Base-by-base conservation (phyloP, 2,113 vertebrate species). In the Mastomys natalensis region DNA sequence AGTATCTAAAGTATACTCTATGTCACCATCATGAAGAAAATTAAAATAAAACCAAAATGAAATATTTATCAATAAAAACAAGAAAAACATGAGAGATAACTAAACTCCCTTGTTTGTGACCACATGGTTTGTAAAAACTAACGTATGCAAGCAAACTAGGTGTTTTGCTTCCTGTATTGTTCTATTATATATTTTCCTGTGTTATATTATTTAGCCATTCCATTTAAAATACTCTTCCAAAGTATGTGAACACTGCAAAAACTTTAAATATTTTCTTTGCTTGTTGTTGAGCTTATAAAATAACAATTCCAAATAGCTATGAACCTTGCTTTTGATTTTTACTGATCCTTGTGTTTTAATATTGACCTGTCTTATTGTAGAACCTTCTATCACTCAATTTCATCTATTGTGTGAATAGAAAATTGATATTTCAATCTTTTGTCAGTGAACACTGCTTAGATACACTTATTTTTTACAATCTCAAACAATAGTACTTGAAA, bases 401-500 rank as follows among this genome's bases (percentile, higher is more conserved):
- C 58, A 55, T 45, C 15, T 40, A 66, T 22, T 91, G 15, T 40
- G 6, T 81, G 26, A 5, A 55, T 40, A 89, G 2, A 92, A 31
- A 64, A 86, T 78, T 94, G 96, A 89, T 40, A 94, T 87, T 76
- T 34, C 37, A 68, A 34, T 91, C 22, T 72, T 19, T 89, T 9
- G 29, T 48, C 29, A 95, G 70, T 76, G 29, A 85, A 77, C 29
- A 43, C 43, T 19, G 19, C 31, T 77, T 58, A 13, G 15, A 68
- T 87, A 29, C 3, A 77, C 31, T 87, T 37, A 77, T 60, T 45
- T 51, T 77, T 84, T 68, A 22, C 40, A 70, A 91, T 94, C 77
- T 68, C 80, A 97, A 92, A 92, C 45, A 87, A 88, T 90, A 80
- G 86, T 74, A 7, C 21, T 58, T 17, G 8, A 90, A 89, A 89